Conservation (phyloP, 2,113 vertebrate genomes). For the Phalacrocorax carbo region DNA sequence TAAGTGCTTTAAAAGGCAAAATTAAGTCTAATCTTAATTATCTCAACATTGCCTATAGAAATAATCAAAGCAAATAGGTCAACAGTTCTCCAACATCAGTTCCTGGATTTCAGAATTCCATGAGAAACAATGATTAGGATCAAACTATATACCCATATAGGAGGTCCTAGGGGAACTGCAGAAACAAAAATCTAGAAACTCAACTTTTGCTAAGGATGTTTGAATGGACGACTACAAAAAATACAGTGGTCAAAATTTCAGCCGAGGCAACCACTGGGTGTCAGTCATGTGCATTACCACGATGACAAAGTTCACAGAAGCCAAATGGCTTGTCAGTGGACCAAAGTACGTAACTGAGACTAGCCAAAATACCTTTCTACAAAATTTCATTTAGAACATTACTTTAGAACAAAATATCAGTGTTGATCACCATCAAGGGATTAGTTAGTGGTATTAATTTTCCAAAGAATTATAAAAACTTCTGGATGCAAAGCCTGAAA, state of each 20-base stretch:
- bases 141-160: background rate
- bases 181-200: conserved; percentile 46
- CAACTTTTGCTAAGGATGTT: conserved; percentile 28
- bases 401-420: background rate
- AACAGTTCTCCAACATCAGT: conserved; percentile 41
- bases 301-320: background rate
- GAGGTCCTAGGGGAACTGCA: conserved; percentile 4
- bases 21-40: conserved; percentile 38
- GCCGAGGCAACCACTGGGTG: background rate
- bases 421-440: background rate
- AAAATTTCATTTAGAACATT: background rate
- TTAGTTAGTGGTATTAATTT: background rate
- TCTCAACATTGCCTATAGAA: conserved; percentile 19
- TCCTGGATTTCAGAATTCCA: conserved; percentile 3
- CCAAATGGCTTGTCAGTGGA: background rate
- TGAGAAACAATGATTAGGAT: background rate
- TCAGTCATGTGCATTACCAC: background rate
- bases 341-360: background rate
- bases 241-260: background rate
- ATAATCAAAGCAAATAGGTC: conserved; percentile 19
- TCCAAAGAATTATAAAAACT: background rate
- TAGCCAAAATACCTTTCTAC: background rate
- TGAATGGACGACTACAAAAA: conserved; percentile 29
- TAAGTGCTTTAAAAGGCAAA: background rate
- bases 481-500: background rate